These are phyloP conservation scores for Drosophila birchii DNA, from an alignment of 2,888 invertebrate species.

Conservation along the genomic window DNA sequence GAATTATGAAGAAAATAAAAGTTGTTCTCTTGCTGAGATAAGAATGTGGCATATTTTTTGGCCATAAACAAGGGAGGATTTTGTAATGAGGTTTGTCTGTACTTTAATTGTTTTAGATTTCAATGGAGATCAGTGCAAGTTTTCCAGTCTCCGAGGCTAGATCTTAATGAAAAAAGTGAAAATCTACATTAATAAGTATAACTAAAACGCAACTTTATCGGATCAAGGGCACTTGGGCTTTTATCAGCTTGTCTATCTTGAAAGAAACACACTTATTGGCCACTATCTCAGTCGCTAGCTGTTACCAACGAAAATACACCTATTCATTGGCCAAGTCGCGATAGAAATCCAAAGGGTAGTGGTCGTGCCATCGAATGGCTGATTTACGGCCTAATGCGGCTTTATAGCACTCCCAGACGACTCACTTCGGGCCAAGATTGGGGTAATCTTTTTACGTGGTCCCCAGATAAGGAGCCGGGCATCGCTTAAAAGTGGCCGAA, in stretches of 20 bases:
- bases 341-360: constrained; percentile 7
- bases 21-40: constrained; percentile 3
- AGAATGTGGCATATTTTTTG: neutral
- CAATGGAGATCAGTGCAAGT: neutral
- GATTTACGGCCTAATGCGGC: constrained; percentile 29
- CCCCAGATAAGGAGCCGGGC: constrained; percentile 46
- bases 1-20: neutral
- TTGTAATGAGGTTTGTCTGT: neutral
- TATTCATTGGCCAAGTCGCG: constrained; percentile 6
- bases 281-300: constrained; percentile 23
- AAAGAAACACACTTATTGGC: constrained; percentile 7
- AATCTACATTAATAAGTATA: neutral
- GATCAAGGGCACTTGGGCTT: constrained; percentile 25
- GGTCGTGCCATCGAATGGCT: constrained; percentile 14
- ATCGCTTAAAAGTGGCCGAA: constrained; percentile 56
- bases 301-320: constrained; percentile 15
- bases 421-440: constrained; percentile 44
- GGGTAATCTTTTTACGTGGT: constrained; percentile 55
- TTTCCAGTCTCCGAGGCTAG: neutral
- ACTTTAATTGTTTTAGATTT: neutral
- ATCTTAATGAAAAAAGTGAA: neutral
- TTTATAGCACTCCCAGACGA: constrained; percentile 19
- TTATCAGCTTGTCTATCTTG: constrained; percentile 35
- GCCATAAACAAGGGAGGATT: neutral
- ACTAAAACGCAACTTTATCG: constrained; percentile 9